A percentile compares a stretch with the other conserved stretches of the same genome.
Conservation (phyloP, 2,113 vertebrate genomes). For the Holacanthus passer region DNA sequence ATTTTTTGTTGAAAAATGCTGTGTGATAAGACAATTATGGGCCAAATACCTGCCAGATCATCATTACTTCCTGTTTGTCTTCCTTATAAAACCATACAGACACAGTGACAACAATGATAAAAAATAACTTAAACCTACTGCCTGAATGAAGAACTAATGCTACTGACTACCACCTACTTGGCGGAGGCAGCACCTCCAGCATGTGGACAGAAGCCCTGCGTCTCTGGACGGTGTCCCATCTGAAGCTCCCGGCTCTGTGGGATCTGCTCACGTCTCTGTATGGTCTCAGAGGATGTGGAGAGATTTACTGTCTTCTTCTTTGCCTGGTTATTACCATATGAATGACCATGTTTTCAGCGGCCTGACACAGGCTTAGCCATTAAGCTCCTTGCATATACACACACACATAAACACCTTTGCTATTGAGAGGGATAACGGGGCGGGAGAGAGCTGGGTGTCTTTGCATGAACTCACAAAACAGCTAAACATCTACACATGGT, state of each 20-base stretch:
- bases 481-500: conserved; percentile 53
- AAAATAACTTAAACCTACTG: background rate
- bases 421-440: conserved; percentile 14
- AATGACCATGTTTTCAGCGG: conserved; percentile 68
- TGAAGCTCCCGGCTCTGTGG: conserved; percentile 49
- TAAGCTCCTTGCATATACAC: conserved; percentile 58
- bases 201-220: conserved; percentile 19
- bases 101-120: background rate
- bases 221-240: conserved; percentile 33
- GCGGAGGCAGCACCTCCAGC: conserved; percentile 20
- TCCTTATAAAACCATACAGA: background rate
- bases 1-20: background rate
- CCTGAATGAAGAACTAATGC: background rate
- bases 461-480: conserved; percentile 49
- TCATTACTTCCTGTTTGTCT: no score
- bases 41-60: background rate
- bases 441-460: conserved; percentile 23
- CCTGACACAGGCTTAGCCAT: conserved; percentile 75
- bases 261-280: conserved; percentile 34
- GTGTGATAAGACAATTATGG: background rate
- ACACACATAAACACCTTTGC: conserved; percentile 51
- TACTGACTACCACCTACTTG: conserved; percentile 33
- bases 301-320: conserved; percentile 72
- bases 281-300: conserved; percentile 39
- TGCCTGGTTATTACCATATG: conserved; percentile 78